A percentile compares a stretch with the other conserved stretches of the same genome.
Conservation (phyloP, 2,888 invertebrate species). For the Oxycera nigricornis region DNA sequence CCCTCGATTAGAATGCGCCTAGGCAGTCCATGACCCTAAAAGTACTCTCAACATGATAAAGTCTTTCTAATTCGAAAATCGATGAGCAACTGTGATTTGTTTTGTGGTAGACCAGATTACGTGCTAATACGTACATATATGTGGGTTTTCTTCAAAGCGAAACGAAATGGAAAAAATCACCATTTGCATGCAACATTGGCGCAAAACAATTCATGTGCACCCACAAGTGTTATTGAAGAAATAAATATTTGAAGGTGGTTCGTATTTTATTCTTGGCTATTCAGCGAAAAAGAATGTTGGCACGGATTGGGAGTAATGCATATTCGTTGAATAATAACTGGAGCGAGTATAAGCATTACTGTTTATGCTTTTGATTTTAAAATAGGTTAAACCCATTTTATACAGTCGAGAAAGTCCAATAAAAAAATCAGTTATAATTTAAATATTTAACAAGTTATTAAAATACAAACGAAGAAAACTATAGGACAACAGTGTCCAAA, state of each 20-base stretch:
- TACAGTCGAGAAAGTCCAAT: too few species aligned
- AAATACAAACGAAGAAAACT: too few species aligned
- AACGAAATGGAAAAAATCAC: too few species aligned
- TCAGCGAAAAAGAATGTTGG: not conserved
- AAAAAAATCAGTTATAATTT: too few species aligned
- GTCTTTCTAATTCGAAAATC: conserved; percentile 6
- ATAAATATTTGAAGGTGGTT: conserved; percentile 19
- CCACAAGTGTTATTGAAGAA: conserved; percentile 27
- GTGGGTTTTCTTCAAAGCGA: too few species aligned
- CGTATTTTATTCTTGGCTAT: not conserved
- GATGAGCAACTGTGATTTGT: not conserved
- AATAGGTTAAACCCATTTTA: too few species aligned
- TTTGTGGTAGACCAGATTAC: not conserved
- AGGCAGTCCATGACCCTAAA: conserved; percentile 21
- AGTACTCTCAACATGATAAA: not conserved
- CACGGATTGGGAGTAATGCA: not conserved
- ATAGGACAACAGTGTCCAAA: too few species aligned
- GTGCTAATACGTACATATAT: not conserved
- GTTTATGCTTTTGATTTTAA: too few species aligned
- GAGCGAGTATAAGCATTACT: too few species aligned
- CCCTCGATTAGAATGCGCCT: not conserved
- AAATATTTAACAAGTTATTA: too few species aligned
- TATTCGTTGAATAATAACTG: not conserved
- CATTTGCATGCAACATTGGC: not conserved
- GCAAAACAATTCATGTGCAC: conserved; percentile 8